Conservation (phyloP, 2,888 invertebrate genomes). For the Leucania comma region DNA sequence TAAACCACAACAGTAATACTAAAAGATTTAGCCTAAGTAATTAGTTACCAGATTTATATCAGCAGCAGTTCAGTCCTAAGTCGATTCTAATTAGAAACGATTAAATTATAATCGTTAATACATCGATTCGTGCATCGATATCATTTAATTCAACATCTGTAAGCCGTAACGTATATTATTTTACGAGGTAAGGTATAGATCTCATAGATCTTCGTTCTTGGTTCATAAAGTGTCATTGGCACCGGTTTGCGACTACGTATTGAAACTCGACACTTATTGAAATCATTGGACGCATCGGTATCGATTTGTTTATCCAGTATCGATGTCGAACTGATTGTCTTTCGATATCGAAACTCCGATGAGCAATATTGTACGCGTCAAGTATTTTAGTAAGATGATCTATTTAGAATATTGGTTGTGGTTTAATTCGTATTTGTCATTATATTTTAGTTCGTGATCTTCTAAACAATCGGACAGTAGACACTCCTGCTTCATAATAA, state of each 20-base stretch:
- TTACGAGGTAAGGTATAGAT: constrained; percentile 54
- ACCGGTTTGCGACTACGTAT: constrained; percentile 36
- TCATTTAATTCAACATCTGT: constrained; percentile 57
- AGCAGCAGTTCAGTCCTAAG: constrained; percentile 28
- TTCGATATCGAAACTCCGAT: constrained; percentile 30
- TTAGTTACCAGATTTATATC: constrained; percentile 47
- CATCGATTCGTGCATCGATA: constrained; percentile 44
- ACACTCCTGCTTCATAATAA: too few species aligned
- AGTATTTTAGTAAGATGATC: constrained; percentile 5
- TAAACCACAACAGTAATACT: background rate
- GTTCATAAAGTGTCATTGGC: constrained; percentile 55
- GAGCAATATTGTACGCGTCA: constrained; percentile 38
- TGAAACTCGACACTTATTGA: constrained; percentile 59
- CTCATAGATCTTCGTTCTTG: constrained; percentile 51
- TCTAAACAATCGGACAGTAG: background rate
- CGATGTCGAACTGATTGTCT: constrained; percentile 39
- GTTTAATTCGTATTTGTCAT: background rate
- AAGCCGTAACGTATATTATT: constrained; percentile 47
- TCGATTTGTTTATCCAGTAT: constrained; percentile 48
- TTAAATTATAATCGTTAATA: constrained; percentile 57
- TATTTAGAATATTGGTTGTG: background rate
- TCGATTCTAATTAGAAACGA: constrained; percentile 56
- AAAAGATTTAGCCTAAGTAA: constrained; percentile 38
- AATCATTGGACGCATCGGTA: constrained; percentile 54
- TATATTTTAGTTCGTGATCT: background rate